phyloP scores from a whole-genome alignment of 2,797 vertebrate species.

The Leptatherina wallacei region DNA sequence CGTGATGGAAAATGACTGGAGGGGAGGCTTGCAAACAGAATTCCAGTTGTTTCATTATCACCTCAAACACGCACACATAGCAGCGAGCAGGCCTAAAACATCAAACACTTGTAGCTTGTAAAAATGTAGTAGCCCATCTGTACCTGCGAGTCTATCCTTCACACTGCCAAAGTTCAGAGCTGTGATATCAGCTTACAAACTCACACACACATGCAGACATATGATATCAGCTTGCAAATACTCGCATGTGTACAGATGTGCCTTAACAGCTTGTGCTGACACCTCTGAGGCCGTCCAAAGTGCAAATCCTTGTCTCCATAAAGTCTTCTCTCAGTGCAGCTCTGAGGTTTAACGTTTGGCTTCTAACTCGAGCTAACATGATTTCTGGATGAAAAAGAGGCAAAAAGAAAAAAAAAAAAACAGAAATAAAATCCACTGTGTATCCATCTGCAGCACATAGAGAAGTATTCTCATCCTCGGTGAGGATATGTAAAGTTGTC shows the following conservation, averaged over 20 bases:
- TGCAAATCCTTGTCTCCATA: constrained; percentile 8
- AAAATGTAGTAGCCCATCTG: constrained; percentile 67
- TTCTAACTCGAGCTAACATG: not conserved
- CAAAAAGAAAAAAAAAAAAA: not conserved
- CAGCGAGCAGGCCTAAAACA: constrained; percentile 38
- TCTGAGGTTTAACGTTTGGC: not conserved
- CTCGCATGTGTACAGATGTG: constrained; percentile 58
- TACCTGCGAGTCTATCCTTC: constrained; percentile 48
- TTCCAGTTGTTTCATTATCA: constrained; percentile 69
- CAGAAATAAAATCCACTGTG: not conserved
- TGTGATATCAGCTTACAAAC: constrained; percentile 65
- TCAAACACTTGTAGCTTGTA: constrained; percentile 66
- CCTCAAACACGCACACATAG: constrained; percentile 38
- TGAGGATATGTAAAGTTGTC: not conserved
- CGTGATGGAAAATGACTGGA: constrained; percentile 72
- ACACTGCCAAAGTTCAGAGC: constrained; percentile 57
- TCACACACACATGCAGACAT: constrained; percentile 37
- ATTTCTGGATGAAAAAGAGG: not conserved
- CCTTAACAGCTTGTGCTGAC: constrained; percentile 38
- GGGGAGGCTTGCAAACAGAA: constrained; percentile 59
- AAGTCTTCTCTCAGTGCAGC: not conserved
- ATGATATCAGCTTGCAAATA: constrained; percentile 63
- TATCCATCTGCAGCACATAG: not conserved
- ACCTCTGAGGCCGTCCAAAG: constrained; percentile 45
- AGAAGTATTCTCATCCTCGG: not conserved